phyloP scores from a whole-genome alignment of 1,140 invertebrate genomes.

The Berghia stephanieae region DNA sequence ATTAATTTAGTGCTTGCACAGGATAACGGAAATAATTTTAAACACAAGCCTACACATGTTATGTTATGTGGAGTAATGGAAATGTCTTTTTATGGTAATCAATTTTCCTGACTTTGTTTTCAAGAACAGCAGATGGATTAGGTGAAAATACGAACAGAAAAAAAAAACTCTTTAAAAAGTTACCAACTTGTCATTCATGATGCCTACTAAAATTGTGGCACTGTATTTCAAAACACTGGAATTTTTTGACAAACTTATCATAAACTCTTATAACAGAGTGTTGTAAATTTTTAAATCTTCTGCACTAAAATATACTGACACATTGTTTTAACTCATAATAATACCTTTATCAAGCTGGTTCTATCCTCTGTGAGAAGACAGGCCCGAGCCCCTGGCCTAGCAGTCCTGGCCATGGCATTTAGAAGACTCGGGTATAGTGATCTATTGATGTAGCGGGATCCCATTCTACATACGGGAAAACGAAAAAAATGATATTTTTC shows the following conservation, averaged over 20 bases:
- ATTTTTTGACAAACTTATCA: background rate
- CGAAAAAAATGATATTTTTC: background rate
- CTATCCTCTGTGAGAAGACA: slow-evolving; percentile 72
- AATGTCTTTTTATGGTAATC: too few species aligned
- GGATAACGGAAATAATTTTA: too few species aligned
- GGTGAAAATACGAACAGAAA: too few species aligned
- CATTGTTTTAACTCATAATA: too few species aligned
- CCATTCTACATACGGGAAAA: too few species aligned
- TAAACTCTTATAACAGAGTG: background rate
- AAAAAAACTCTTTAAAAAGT: too few species aligned
- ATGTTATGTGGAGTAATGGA: too few species aligned
- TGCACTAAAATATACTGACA: background rate
- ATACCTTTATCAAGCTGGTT: slow-evolving; percentile 66
- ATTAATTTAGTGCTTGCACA: too few species aligned
- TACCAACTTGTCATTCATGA: background rate
- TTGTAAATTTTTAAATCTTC: background rate
- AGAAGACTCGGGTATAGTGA: slow-evolving; percentile 70
- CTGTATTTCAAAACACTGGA: background rate
- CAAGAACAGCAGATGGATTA: too few species aligned
- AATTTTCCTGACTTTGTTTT: too few species aligned
- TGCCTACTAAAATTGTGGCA: background rate
- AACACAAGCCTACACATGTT: too few species aligned
- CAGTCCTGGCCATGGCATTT: slow-evolving; percentile 69
- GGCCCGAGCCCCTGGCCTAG: slow-evolving; percentile 62
- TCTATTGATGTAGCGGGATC: slow-evolving; percentile 63